Conservation (phyloP, 2,797 vertebrate genomes). For the Schizopygopsis malacanthus region DNA sequence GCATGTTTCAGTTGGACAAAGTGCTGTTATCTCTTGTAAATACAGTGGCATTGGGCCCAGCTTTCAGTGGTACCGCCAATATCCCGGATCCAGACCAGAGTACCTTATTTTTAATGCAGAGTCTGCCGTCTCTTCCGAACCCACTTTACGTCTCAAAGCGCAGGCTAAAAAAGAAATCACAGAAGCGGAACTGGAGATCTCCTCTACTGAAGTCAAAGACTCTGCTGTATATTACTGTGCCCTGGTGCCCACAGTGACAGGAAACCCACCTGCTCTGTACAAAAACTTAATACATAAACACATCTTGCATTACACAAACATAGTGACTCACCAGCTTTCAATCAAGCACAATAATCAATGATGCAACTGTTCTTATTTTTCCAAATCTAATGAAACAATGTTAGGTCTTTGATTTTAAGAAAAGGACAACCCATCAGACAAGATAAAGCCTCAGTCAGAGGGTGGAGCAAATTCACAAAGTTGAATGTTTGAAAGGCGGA, state of each 20-base stretch:
- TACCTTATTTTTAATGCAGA: conserved; percentile 24
- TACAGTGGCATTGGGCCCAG: background rate
- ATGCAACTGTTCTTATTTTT: background rate
- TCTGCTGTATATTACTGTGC: conserved; percentile 39
- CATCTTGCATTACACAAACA: background rate
- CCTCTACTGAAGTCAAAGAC: conserved; percentile 46
- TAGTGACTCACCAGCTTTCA: background rate
- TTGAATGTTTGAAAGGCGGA: background rate
- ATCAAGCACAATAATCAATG: background rate
- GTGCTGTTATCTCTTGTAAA: conserved; percentile 35
- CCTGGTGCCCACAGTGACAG: conserved; percentile 36
- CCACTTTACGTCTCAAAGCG: conserved; percentile 32
- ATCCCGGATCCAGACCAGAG: conserved; percentile 32
- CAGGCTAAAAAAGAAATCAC: background rate
- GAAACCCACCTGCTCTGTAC: background rate
- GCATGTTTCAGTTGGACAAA: conserved; percentile 8
- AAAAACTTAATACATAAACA: background rate
- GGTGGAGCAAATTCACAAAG: conserved; percentile 8
- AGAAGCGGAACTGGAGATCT: conserved; percentile 33
- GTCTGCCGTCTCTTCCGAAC: background rate
- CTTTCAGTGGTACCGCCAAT: conserved; percentile 49
- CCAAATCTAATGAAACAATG: background rate
- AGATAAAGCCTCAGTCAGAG: background rate
- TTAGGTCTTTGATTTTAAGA: background rate
- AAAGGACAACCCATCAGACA: background rate